phyloP scores from a whole-genome alignment of 1,140 invertebrate genomes.

The Atta texana region DNA sequence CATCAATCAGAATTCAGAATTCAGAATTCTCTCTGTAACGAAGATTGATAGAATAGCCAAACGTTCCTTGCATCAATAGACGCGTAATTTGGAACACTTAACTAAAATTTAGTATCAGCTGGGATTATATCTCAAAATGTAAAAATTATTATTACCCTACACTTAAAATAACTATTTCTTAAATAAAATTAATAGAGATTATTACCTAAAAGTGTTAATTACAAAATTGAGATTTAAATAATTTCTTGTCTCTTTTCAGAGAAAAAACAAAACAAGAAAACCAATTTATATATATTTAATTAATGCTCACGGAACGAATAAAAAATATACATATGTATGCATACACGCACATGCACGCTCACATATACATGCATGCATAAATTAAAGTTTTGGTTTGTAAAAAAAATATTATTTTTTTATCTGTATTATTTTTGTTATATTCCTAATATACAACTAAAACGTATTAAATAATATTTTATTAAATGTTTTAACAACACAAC shows the following conservation, averaged over 20 bases:
- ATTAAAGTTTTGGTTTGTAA: background rate
- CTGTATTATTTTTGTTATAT: background rate
- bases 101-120: background rate
- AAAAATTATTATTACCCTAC: background rate
- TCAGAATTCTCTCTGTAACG: slow-evolving; percentile 16
- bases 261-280: background rate
- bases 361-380: too few species aligned
- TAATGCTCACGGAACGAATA: background rate
- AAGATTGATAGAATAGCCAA: slow-evolving; percentile 31
- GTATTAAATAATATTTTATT: background rate
- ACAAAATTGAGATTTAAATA: background rate
- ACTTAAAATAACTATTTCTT: background rate
- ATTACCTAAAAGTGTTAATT: background rate
- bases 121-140: background rate
- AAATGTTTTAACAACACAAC: background rate
- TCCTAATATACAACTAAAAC: background rate
- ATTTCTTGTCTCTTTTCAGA: background rate
- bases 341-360: too few species aligned
- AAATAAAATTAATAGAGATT: background rate
- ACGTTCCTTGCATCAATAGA: background rate
- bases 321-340: background rate
- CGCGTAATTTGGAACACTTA: background rate
- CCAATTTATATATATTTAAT: background rate
- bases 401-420: background rate
- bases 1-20: slow-evolving; percentile 7